A percentile compares a stretch with the other conserved stretches of the same genome.
Conservation (phyloP, 2,113 vertebrate species). For the Recurvirostra avosetta region DNA sequence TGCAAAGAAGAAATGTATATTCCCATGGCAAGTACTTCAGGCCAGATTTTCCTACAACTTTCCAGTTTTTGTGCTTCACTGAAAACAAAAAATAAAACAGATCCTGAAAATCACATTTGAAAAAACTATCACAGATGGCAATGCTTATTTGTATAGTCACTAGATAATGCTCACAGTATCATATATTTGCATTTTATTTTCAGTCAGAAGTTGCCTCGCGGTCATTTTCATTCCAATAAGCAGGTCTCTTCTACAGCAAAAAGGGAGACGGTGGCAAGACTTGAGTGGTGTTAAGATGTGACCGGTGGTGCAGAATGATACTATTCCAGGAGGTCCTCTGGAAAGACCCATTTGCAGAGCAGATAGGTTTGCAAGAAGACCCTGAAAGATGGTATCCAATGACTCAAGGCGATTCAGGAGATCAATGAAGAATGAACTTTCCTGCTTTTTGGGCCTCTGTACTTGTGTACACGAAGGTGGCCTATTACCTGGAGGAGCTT, state of each 20-base stretch:
- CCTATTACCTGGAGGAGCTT: not conserved
- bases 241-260: not conserved
- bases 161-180: constrained; percentile 31
- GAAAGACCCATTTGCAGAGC: not conserved
- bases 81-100: constrained; percentile 42
- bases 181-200: constrained; percentile 62
- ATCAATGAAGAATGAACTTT: not conserved
- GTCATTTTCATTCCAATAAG: not conserved
- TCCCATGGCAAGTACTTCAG: not conserved
- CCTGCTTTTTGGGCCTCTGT: not conserved
- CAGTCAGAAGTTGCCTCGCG: not conserved
- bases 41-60: constrained; percentile 25
- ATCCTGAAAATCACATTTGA: constrained; percentile 36
- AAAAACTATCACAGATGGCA: constrained; percentile 53
- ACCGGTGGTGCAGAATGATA: rapidly evolving
- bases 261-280: not conserved
- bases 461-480: not conserved
- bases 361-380: not conserved
- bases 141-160: constrained; percentile 55
- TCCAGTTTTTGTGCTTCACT: constrained; percentile 15
- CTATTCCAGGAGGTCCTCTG: not conserved
- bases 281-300: not conserved
- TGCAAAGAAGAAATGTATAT: not conserved
- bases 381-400: not conserved
- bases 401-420: not conserved